Conservation (phyloP, 2,888 invertebrate genomes). For the Pheosia tremula region DNA sequence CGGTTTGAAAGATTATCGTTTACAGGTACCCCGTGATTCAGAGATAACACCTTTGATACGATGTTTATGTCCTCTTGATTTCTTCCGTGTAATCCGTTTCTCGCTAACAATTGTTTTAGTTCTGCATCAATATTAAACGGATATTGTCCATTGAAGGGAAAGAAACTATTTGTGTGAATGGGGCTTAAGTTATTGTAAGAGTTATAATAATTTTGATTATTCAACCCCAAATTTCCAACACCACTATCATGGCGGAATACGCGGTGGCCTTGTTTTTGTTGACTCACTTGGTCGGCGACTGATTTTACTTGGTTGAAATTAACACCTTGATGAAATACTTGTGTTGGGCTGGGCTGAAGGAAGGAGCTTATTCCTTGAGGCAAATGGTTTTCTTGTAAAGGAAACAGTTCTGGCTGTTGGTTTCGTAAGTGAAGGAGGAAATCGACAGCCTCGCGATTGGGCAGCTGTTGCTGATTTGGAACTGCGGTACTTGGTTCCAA, state of each 20-base stretch:
- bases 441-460: constrained; percentile 84
- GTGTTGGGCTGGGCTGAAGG: constrained; percentile 61
- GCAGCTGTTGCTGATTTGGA: constrained; percentile 83
- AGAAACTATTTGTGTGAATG: constrained; percentile 60
- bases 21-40: constrained; percentile 89
- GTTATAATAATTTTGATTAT: constrained; percentile 68
- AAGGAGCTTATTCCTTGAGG: constrained; percentile 73
- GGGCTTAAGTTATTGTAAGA: constrained; percentile 68
- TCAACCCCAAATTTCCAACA: constrained; percentile 87
- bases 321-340: constrained; percentile 62
- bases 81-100: constrained; percentile 87
- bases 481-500: constrained; percentile 61
- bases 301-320: constrained; percentile 65
- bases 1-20: constrained; percentile 71
- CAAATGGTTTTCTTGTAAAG: constrained; percentile 77
- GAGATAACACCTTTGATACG: constrained; percentile 91
- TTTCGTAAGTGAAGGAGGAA: constrained; percentile 76
- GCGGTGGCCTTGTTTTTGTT: constrained; percentile 69
- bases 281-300: constrained; percentile 55
- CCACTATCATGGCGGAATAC: constrained; percentile 84
- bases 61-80: constrained; percentile 91
- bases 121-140: constrained; percentile 78
- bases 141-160: constrained; percentile 64
- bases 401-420: constrained; percentile 75
- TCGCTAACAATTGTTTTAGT: constrained; percentile 86